phyloP scores from a whole-genome alignment of 2,113 vertebrate species.

The Pholis gunnellus region DNA sequence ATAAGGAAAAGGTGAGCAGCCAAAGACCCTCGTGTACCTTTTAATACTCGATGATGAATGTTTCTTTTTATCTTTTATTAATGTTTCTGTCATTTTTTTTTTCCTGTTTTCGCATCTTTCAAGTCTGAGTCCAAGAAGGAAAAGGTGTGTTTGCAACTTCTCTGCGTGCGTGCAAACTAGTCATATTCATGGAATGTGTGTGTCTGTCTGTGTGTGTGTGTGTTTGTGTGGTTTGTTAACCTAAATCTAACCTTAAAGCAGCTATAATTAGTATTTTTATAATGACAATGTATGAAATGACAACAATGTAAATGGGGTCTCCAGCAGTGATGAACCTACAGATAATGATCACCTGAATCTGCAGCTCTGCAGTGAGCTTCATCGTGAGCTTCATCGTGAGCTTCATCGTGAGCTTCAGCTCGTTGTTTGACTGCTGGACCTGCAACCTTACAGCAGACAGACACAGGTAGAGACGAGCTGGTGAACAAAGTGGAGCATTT shows the following conservation, averaged over 20 bases:
- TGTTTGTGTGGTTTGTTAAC: background rate
- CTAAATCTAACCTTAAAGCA: background rate
- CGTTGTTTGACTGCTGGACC: background rate
- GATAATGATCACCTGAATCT: background rate
- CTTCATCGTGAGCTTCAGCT: background rate
- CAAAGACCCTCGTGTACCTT: background rate
- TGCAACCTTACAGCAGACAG: background rate
- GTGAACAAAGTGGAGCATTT: background rate
- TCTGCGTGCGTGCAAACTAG: background rate
- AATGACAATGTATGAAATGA: background rate
- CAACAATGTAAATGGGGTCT: background rate
- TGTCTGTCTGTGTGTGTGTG: background rate
- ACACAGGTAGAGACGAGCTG: background rate
- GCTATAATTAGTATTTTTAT: background rate
- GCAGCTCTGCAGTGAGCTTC: background rate
- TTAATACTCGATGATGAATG: accelerated
- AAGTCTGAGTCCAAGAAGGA: slow-evolving; percentile 62
- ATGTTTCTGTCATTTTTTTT: background rate
- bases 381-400: background rate
- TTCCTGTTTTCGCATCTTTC: slow-evolving; percentile 2
- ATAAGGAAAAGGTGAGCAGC: slow-evolving; percentile 73
- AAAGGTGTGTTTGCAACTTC: slow-evolving; percentile 68
- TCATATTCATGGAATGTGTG: background rate
- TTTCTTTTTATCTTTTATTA: background rate
- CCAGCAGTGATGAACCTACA: background rate